Evolutionary conservation across 2,888 invertebrate genomes (phyloP).

Genomic region (Slavum lentiscoides): DNA sequence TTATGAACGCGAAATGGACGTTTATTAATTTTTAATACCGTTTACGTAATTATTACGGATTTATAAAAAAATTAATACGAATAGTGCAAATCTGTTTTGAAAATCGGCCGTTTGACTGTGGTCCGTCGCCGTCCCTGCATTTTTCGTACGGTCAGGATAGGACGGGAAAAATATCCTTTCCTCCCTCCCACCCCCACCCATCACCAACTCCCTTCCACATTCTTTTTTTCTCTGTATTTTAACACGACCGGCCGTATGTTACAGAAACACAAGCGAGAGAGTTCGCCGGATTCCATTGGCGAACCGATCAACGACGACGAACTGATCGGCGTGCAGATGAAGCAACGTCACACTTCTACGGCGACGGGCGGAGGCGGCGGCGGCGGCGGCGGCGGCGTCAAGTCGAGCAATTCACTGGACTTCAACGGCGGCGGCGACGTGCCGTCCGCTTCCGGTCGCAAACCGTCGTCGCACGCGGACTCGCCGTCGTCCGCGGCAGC

Average conservation of each 20-base stretch:
- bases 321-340: conserved; percentile 54
- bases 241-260: conserved; percentile 8
- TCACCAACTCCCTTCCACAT: no score
- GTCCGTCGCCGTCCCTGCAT: no score
- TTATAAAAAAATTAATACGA: no score
- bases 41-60: no score
- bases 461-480: conserved; percentile 54
- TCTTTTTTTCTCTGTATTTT: no score
- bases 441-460: conserved; percentile 9
- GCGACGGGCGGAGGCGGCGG: conserved; percentile 5
- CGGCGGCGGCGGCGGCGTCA: conserved; percentile 27
- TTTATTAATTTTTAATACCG: no score
- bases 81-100: no score
- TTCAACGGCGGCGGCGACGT: conserved; percentile 33
- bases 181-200: no score
- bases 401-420: conserved; percentile 37
- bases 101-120: no score
- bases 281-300: conserved; percentile 53
- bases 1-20: no score
- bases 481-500: conserved; percentile 31
- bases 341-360: conserved; percentile 6
- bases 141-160: no score
- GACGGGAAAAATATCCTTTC: no score
- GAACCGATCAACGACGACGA: conserved; percentile 54
- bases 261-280: conserved; percentile 54